These are phyloP conservation scores for Drosophila phalerata DNA, from an alignment of 2,888 invertebrate species.

Conservation along the genomic window DNA sequence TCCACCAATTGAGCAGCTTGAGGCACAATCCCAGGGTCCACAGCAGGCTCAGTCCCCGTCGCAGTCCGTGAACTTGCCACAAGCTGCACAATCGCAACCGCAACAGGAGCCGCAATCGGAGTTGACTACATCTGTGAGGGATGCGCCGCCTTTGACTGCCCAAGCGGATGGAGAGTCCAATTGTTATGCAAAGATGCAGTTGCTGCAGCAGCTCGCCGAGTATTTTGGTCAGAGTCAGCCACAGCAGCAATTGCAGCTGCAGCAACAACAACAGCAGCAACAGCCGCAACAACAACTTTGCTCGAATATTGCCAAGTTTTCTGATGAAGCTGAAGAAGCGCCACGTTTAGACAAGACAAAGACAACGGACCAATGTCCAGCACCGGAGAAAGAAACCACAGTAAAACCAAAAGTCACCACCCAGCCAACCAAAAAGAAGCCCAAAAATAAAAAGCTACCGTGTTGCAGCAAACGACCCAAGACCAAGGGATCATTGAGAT, in stretches of 20 bases:
- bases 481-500: background rate
- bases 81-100: background rate
- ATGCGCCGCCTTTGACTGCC: background rate
- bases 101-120: slow-evolving; percentile 1
- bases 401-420: background rate
- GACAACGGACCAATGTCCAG: slow-evolving; percentile 6
- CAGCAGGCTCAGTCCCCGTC: background rate
- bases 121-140: background rate
- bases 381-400: slow-evolving; percentile 3
- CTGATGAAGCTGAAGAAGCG: slow-evolving; percentile 1
- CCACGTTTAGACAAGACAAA: background rate
- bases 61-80: background rate
- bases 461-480: slow-evolving; percentile 40
- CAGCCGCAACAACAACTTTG: slow-evolving; percentile 3
- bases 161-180: slow-evolving; percentile 22
- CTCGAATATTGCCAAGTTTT: slow-evolving; percentile 5
- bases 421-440: background rate
- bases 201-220: slow-evolving; percentile 54
- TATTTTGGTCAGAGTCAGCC: slow-evolving; percentile 30
- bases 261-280: background rate
- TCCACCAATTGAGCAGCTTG: background rate
- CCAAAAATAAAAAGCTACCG: slow-evolving; percentile 27
- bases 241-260: slow-evolving; percentile 3
- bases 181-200: slow-evolving; percentile 36
- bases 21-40: background rate